These are phyloP conservation scores for Hoplodrina ambigua DNA, from an alignment of 2,888 invertebrate species.

Conservation along the genomic window DNA sequence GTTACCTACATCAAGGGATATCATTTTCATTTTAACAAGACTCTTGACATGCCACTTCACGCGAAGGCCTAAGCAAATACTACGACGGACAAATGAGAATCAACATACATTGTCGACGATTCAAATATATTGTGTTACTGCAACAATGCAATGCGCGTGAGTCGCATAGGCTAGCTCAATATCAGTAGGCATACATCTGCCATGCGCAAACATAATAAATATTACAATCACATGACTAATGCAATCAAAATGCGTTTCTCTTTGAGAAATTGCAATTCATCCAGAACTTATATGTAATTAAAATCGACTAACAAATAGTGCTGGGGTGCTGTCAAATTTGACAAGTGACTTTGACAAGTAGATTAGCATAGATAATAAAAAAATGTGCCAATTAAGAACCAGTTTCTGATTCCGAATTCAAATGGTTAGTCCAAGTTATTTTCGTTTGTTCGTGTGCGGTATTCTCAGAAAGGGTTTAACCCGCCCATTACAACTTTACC, in stretches of 20 bases:
- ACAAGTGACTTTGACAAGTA: constrained; percentile 3
- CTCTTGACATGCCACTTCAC: constrained; percentile 32
- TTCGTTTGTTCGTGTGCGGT: constrained; percentile 40
- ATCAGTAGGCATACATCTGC: constrained; percentile 53
- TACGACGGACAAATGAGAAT: constrained; percentile 28
- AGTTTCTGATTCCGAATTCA: constrained; percentile 37
- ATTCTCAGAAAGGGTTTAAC: constrained; percentile 50
- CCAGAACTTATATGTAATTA: constrained; percentile 2
- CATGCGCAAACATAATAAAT: constrained; percentile 49
- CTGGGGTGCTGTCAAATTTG: constrained; percentile 2
- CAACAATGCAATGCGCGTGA: constrained; percentile 61
- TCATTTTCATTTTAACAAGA: constrained; percentile 48
- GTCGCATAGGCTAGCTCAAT: constrained; percentile 58
- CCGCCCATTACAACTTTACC: constrained; percentile 34
- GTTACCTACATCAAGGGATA: constrained; percentile 22
- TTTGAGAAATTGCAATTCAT: constrained; percentile 31
- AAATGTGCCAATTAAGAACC: constrained; percentile 21
- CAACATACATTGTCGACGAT: constrained; percentile 34
- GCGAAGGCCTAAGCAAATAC: constrained; percentile 34
- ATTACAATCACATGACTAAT: constrained; percentile 63
- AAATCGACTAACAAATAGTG: background rate
- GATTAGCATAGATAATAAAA: background rate
- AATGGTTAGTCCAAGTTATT: constrained; percentile 23
- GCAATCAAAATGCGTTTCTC: constrained; percentile 51
- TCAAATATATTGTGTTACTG: constrained; percentile 53